Conservation (phyloP, 2,113 vertebrate species). For the Verasper variegatus region DNA sequence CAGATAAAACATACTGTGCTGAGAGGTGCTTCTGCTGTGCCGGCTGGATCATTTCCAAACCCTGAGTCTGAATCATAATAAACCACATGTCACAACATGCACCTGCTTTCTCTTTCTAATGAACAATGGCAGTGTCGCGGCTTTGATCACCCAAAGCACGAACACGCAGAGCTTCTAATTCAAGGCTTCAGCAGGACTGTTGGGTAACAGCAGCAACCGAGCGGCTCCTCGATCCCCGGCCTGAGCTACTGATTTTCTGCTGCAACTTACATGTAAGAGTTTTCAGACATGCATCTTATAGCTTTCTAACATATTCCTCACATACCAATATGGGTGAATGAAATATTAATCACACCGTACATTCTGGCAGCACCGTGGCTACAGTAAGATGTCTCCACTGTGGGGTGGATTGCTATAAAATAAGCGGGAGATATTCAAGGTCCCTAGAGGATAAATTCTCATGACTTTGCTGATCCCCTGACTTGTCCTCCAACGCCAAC, state of each 20-base stretch:
- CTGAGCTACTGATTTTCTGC: neutral
- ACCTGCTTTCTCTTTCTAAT: conserved; percentile 3
- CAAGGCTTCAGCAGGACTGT: neutral
- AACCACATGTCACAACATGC: conserved; percentile 24
- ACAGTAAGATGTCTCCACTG: too few species aligned
- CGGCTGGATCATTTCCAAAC: conserved; percentile 8
- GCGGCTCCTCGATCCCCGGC: neutral
- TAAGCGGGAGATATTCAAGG: neutral
- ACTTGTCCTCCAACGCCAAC: too few species aligned
- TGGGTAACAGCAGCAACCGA: neutral
- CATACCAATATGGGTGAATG: too few species aligned
- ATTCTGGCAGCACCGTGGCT: too few species aligned
- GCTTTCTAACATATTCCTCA: too few species aligned
- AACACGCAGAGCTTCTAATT: neutral
- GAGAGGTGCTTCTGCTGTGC: neutral
- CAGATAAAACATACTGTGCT: neutral
- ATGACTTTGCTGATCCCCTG: neutral
- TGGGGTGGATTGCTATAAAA: too few species aligned
- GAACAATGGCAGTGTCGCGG: neutral
- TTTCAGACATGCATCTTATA: too few species aligned
- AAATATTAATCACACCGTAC: too few species aligned
- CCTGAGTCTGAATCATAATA: conserved; percentile 16
- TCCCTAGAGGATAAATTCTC: neutral
- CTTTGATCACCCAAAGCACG: neutral
- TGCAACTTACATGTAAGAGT: neutral